Evolutionary conservation across 2,113 vertebrate species (phyloP), one percentile per base, ranked within the genome.

Genomic region (Petroica traversi): DNA sequence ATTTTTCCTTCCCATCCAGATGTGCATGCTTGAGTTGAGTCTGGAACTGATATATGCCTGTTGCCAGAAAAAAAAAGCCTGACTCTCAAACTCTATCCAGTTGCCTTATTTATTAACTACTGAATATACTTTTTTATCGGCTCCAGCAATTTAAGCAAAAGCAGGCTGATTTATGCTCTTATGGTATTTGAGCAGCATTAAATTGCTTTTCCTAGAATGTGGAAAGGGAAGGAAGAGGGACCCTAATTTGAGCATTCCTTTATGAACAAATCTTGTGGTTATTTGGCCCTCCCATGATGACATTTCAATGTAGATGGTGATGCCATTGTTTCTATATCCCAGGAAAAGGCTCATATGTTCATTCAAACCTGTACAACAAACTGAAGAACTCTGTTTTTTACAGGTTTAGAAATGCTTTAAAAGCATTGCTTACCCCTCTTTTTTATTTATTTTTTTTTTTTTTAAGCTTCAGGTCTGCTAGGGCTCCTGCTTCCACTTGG

Each of bases 1-100:
- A 80, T 95, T 55, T 61, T 86, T 83, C 71, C 52, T 96, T 95
- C 95, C 74, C 69, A 64, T 55, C 75, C 85, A 92, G 89, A 94
- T 54, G 54, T 84, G 41, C 85, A 58, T 2, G n/a, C 59, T 62
- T 89, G 71, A 92, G 75, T 46, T 1, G 7, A 73, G 72, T 33
- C 48, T 88, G 66, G 55, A 92, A 90, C 59, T 69, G 75, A 92
- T 63, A 80, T 29, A 75, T 49, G 66, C 15, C 29, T 61, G 40
- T 49, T 72, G 75, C 75, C 49, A 81, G 46, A 26, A 54, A 49
- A 72, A 72, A 80, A n/a, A 66, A 26, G 9, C 26, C 38, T 41
- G 15, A 57, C 49, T 86, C 51, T 59, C 29, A 90, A 67, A 83
- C 74, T 38, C 76, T 72, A 19, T 68, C 73, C 26, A 49, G 26